Base-by-base conservation (phyloP, 1,140 invertebrate genomes). In the Brachionus rubens region DNA sequence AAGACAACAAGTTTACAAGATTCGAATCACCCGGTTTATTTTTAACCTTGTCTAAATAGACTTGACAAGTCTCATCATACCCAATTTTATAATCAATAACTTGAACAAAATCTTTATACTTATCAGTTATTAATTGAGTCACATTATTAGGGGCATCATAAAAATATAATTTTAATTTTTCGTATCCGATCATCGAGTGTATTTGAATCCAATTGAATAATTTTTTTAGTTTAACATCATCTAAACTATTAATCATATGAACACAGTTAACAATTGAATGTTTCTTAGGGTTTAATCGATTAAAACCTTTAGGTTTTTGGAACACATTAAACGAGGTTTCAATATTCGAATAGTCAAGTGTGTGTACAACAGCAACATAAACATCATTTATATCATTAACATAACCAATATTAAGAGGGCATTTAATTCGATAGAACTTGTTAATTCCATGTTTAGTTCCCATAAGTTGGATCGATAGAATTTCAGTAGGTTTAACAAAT, bases 161-260 rank as follows among this genome's bases (percentile, higher is more conserved):
- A 65, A 65, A 65, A 41, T 65, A 65, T n/a, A 65, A n/a, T 41
- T 19, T 19, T 7, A 65, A n/a, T 41, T 65, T 62, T 21, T 36
- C 28, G 36, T 62, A 62, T 14, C 56, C 56, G 5, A 62, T 62
- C 36, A 36, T 5, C 24, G n/a, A 36, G 14, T 41, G 33, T 14
- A 62, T 62, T 7, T 19, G 4, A 2, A 62, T 30, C 56, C 56
- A 62, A 41, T 62, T 62, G 10, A 36, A 14, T 7, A 62, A 24
- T 24, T 62, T 62, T 36, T 10, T n/a, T 14, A 36, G 16, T 62
- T 62, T 62, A 2, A 16, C 12, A 19, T 30, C 14, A 62, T 62
- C 56, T 24, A 65, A 65, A 21, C 26, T 41, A 33, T 43, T 6
- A 21, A 65, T 26, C 16, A 40, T 65, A 65, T 65, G 59, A 12